A percentile compares a stretch with the other conserved stretches of the same genome.
Evolutionary conservation across 2,113 vertebrate genomes (phyloP).

Genomic region (Eurystomus gularis): DNA sequence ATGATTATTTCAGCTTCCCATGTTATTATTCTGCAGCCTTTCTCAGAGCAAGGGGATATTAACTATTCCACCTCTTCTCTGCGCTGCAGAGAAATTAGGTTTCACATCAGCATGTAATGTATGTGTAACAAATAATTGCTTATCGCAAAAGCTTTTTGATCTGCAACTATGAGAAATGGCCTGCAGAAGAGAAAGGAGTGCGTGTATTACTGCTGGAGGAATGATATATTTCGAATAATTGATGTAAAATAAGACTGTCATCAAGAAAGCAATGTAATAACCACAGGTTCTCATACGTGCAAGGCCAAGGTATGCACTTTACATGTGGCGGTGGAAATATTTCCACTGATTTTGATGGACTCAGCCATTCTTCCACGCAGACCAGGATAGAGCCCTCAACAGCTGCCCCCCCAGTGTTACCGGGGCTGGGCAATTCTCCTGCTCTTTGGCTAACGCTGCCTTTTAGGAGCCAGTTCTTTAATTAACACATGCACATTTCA

Average conservation of each 20-base stretch:
- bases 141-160: conserved; percentile 23
- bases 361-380: neutral
- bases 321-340: neutral
- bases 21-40: neutral
- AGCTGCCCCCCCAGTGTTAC: neutral
- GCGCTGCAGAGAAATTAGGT: neutral
- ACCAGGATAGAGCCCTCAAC: neutral
- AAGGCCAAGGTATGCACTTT: neutral
- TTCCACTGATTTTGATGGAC: neutral
- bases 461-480: neutral
- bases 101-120: neutral
- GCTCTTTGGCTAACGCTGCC: accelerated
- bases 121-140: conserved; percentile 16
- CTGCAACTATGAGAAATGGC: neutral
- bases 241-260: neutral
- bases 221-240: neutral
- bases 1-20: conserved; percentile 50
- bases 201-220: neutral
- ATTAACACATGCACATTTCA: neutral
- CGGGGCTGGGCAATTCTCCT: neutral
- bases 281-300: neutral
- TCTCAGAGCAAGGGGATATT: neutral
- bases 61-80: neutral
- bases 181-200: neutral
- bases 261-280: neutral